These are phyloP conservation scores for Marmota monax DNA, from an alignment of 2,113 vertebrate genomes.

Conservation along the genomic window DNA sequence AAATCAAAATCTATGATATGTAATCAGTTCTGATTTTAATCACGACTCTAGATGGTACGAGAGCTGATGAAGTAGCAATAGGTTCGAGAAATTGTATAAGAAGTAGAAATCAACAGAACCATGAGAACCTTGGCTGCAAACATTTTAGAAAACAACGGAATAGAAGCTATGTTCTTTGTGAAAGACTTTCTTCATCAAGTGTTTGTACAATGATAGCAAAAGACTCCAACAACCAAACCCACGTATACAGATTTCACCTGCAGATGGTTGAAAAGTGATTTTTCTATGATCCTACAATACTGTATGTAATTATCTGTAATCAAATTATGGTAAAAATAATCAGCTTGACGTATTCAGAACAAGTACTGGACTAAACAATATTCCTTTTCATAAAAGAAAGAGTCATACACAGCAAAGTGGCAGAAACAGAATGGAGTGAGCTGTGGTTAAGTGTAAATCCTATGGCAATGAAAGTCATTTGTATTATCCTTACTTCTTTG, in stretches of 20 bases:
- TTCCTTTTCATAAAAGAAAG: conserved; percentile 60
- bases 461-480: conserved; percentile 83
- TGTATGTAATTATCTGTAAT: conserved; percentile 77
- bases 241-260: conserved; percentile 27
- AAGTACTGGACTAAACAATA: neutral
- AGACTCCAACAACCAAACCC: neutral
- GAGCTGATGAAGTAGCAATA: neutral
- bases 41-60: neutral
- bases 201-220: neutral
- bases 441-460: conserved; percentile 75
- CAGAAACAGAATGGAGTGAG: conserved; percentile 65
- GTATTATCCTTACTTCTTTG: conserved; percentile 93
- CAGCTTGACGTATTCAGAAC: conserved; percentile 55
- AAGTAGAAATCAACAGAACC: neutral
- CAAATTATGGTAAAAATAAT: conserved; percentile 69
- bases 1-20: neutral
- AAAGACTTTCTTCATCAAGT: neutral
- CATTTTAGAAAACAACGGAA: neutral
- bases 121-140: neutral
- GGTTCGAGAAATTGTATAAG: neutral
- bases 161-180: neutral
- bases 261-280: conserved; percentile 51
- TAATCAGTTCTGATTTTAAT: neutral
- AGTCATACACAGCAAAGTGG: conserved; percentile 55
- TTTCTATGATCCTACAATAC: conserved; percentile 45